phyloP scores from a whole-genome alignment of 2,113 vertebrate species.

The Eulacestoma nigropectus region DNA sequence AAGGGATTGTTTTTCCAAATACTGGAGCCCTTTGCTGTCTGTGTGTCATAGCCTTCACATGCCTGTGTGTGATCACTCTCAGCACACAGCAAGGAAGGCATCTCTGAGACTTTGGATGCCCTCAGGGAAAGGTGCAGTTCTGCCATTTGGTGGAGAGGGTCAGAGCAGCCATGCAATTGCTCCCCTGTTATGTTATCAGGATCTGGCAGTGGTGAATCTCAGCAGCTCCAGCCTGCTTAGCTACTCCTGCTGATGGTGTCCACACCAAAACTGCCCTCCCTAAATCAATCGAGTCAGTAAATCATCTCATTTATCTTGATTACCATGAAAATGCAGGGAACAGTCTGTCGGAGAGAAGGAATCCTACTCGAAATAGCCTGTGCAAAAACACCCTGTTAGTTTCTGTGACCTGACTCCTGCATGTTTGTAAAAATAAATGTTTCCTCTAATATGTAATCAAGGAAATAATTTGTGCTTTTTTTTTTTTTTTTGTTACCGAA shows the following conservation, averaged over 20 bases:
- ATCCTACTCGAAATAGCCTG: background rate
- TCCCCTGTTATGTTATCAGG: rapidly evolving
- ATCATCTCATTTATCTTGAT: background rate
- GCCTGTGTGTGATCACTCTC: background rate
- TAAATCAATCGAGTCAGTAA: background rate
- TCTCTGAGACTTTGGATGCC: background rate
- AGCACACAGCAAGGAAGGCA: background rate
- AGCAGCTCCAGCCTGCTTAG: background rate
- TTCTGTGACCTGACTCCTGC: background rate
- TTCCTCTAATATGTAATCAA: slow-evolving; percentile 19
- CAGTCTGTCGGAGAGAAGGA: background rate
- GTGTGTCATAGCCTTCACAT: background rate
- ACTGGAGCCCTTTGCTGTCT: background rate
- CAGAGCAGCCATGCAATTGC: background rate
- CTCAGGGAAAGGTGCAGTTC: background rate
- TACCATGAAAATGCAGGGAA: background rate
- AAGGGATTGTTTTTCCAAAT: background rate
- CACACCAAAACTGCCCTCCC: background rate
- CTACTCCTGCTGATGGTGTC: background rate
- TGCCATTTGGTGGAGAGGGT: background rate
- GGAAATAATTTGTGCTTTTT: slow-evolving; percentile 6
- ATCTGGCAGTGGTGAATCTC: background rate
- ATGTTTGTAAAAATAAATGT: slow-evolving; percentile 25
- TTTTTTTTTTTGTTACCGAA: background rate
- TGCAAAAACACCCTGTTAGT: background rate